Base-by-base conservation (phyloP, 2,888 invertebrate species). In the Lydus trimaculatus region DNA sequence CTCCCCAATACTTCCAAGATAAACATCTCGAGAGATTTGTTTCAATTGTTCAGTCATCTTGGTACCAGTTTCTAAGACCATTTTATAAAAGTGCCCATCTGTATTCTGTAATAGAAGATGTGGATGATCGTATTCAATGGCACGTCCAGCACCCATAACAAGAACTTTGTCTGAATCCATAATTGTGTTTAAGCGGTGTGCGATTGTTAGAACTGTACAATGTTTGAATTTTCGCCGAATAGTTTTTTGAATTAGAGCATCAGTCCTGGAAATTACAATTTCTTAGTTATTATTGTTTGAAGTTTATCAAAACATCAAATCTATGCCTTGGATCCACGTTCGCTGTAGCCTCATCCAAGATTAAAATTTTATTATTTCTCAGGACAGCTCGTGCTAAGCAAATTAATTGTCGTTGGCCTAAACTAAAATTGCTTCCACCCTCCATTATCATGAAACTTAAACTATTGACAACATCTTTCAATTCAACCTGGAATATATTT, bases 261-360 rank as follows among this genome's bases (percentile, higher is more conserved):
- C 94, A 60, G 94, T 94, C 77, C 91, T 81, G 64, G 7, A 39
- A 39, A 94, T 89, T 17, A 86, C 84, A 0, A 97, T 97, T 8
- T 90, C 7, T 9, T 4, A 13, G 13, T 33, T 13, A 33, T 31
- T 31, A 33, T 39, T n/a, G 2, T 39, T 0, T 15, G 7, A 15
- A n/a, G n/a, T n/a, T n/a, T n/a, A n/a, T n/a, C n/a, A 8, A 1
- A 95, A 84, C 97, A 9, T 9, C 33, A n/a, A n/a, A n/a, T 20
- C 20, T 17, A 33, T 69, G 87, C 89, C 89, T 80, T 11, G 94
- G 94, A 86, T 97, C 96, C 8, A 97, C 95, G 82, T 96, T 97
- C 1, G 97, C 96, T 0, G 97, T 97, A 17, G 97, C 97, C 85
- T 97, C 97, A 81, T 97, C 97, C 75, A 97, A 87, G 74, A 97